Evolutionary conservation across 2,888 invertebrate species (phyloP).

Genomic region (Dichetophora obliterata): DNA sequence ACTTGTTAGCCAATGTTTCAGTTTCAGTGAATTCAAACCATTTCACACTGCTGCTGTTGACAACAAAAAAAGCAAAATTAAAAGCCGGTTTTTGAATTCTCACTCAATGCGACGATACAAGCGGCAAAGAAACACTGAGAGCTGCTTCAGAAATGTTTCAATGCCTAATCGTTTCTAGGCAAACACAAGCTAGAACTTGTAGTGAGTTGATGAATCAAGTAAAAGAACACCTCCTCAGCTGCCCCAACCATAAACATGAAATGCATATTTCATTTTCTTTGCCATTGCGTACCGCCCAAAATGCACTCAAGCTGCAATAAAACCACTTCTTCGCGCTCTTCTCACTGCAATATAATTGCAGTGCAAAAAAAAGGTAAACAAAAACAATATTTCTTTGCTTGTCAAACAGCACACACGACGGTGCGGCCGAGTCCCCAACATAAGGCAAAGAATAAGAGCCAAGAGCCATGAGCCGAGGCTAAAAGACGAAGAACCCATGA

Average conservation of each 20-base stretch:
- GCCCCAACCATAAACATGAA: too few relatives aligned
- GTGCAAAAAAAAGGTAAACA: background rate
- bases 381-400: background rate
- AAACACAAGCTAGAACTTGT: too few relatives aligned
- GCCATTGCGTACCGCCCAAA: too few relatives aligned
- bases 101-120: too few relatives aligned
- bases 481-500: background rate
- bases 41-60: background rate
- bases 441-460: conserved; percentile 2
- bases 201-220: too few relatives aligned
- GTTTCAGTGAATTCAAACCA: background rate
- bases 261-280: too few relatives aligned
- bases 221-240: too few relatives aligned
- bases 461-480: background rate
- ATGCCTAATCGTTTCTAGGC: too few relatives aligned
- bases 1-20: conserved; percentile 26
- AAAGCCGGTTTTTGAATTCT: conserved; percentile 10
- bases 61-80: conserved; percentile 8
- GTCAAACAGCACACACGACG: background rate
- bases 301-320: too few relatives aligned
- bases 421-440: background rate
- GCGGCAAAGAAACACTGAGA: too few relatives aligned
- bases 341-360: conserved; percentile 2
- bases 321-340: background rate
- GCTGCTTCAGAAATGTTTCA: too few relatives aligned